Evolutionary conservation across 2,888 invertebrate genomes (phyloP).

Genomic region (Octodonta nipae): DNA sequence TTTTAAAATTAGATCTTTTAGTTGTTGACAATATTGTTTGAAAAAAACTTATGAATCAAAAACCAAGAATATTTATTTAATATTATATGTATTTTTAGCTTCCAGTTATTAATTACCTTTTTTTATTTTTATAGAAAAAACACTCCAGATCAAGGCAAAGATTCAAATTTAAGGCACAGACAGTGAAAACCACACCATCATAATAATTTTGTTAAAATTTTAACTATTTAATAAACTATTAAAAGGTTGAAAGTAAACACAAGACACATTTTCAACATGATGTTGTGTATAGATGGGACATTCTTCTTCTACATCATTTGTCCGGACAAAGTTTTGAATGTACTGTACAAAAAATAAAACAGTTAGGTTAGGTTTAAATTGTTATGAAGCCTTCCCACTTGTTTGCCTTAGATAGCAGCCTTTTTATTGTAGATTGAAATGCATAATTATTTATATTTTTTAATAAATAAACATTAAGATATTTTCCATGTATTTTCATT

Average conservation of each 20-base stretch:
- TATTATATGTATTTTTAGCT: no score
- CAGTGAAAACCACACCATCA: conserved; percentile 28
- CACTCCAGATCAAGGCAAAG: conserved; percentile 38
- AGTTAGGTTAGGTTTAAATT: conserved; percentile 17
- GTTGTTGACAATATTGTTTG: no score
- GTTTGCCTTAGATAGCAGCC: conserved; percentile 22
- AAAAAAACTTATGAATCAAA: no score
- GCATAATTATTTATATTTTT: conserved; percentile 15
- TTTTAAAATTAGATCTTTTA: no score
- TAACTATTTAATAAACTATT: background rate
- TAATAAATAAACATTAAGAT: conserved; percentile 3
- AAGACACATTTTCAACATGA: background rate
- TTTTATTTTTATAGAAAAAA: conserved; percentile 34
- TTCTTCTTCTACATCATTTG: conserved; percentile 11
- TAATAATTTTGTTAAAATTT: conserved; percentile 7
- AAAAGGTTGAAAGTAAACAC: conserved; percentile 2
- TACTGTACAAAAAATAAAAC: conserved; percentile 20
- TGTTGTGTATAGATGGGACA: conserved; percentile 12
- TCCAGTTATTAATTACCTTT: no score
- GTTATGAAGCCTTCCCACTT: conserved; percentile 18
- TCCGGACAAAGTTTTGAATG: conserved; percentile 15
- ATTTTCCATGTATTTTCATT: conserved; percentile 14
- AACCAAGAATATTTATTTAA: no score
- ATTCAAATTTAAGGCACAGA: conserved; percentile 37
- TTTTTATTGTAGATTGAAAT: conserved; percentile 18